Evolutionary conservation across 1,140 invertebrate genomes (phyloP).

Genomic region (Platyscapa corneri): DNA sequence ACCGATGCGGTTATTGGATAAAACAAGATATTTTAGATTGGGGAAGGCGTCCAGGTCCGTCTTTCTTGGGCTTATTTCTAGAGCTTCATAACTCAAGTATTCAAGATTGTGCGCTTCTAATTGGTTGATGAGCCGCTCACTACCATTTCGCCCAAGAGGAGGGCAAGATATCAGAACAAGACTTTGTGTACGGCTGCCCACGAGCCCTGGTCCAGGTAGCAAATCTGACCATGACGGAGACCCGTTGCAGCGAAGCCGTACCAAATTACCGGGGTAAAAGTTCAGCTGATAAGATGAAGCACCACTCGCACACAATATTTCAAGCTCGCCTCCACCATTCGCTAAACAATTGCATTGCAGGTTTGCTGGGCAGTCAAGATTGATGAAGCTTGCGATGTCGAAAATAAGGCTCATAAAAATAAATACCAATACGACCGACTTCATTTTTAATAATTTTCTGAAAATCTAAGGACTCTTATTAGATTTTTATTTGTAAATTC

Average conservation of each 20-base stretch:
- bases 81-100: slow-evolving; percentile 9
- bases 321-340: not conserved
- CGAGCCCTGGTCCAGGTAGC: not conserved
- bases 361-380: slow-evolving; percentile 5
- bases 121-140: not conserved
- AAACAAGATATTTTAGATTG: not conserved
- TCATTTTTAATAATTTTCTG: not conserved
- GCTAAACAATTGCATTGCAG: slow-evolving; percentile 1
- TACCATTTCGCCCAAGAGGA: not conserved
- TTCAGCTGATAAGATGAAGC: slow-evolving; percentile 1
- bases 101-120: not conserved
- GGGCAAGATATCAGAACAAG: not conserved
- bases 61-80: not conserved
- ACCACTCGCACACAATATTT: not conserved
- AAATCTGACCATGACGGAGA: slow-evolving; percentile 13
- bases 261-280: not conserved
- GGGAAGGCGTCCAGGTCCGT: slow-evolving; percentile 1
- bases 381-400: not conserved
- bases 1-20: slow-evolving; percentile 15
- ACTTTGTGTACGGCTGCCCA: not conserved
- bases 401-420: not conserved
- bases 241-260: slow-evolving; percentile 9
- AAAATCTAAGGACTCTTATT: not conserved
- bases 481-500: no score
- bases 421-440: not conserved